These are phyloP conservation scores for Drosophila novamexicana DNA, from an alignment of 1,140 invertebrate genomes.

Conservation along the genomic window DNA sequence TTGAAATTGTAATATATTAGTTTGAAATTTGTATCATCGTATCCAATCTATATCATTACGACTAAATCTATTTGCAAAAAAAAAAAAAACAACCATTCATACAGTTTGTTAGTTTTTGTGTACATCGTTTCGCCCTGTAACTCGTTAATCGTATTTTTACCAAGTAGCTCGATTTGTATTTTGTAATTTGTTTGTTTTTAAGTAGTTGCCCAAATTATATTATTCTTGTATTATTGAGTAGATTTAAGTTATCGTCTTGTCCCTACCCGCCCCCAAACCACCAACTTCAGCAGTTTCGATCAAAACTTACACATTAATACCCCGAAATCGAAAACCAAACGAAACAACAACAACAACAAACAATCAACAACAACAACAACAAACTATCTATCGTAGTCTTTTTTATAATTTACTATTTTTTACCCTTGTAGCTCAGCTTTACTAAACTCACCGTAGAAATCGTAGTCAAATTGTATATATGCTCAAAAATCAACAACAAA, in stretches of 20 bases:
- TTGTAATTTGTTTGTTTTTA: slow-evolving; percentile 52
- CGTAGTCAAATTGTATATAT: slow-evolving; percentile 78
- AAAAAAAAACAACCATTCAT: slow-evolving; percentile 33
- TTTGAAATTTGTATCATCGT: slow-evolving; percentile 50
- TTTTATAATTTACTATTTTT: slow-evolving; percentile 39
- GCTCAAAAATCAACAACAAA: slow-evolving; percentile 65
- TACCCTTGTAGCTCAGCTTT: slow-evolving; percentile 70
- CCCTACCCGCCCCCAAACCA: slow-evolving; percentile 6
- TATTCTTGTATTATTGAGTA: slow-evolving; percentile 26
- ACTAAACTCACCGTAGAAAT: slow-evolving; percentile 79
- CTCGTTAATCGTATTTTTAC: slow-evolving; percentile 27
- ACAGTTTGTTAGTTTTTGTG: slow-evolving; percentile 50
- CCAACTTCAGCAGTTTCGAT: slow-evolving; percentile 23
- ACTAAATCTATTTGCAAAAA: slow-evolving; percentile 24
- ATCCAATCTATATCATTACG: slow-evolving; percentile 18
- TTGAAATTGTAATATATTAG: slow-evolving; percentile 53
- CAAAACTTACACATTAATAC: slow-evolving; percentile 56
- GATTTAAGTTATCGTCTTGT: slow-evolving; percentile 24
- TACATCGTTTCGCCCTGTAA: slow-evolving; percentile 38
- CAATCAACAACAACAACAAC: slow-evolving; percentile 29
- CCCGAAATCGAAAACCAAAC: slow-evolving; percentile 14
- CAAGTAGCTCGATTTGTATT: slow-evolving; percentile 43
- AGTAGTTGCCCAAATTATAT: slow-evolving; percentile 33
- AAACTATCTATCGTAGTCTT: slow-evolving; percentile 35
- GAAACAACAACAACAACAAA: slow-evolving; percentile 38